phyloP scores from a whole-genome alignment of 1,140 invertebrate genomes.

The Drosophila nigromelanica region DNA sequence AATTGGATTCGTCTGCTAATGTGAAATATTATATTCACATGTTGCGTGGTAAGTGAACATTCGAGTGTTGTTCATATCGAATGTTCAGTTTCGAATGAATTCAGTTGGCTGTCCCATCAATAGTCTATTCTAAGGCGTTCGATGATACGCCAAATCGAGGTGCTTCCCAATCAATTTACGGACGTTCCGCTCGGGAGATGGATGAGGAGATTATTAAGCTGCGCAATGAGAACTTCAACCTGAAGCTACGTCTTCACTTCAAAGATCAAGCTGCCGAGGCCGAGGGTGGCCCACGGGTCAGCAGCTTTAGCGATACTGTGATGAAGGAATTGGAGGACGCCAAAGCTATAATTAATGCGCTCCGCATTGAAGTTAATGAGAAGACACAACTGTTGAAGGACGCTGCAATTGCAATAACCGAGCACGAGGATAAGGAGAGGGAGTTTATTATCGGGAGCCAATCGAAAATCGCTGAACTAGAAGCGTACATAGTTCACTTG shows the following conservation, averaged over 20 bases:
- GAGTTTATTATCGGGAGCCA: not conserved
- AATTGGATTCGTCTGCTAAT: constrained; percentile 1
- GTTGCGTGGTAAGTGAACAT: not conserved
- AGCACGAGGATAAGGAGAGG: constrained; percentile 1
- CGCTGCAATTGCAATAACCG: not conserved
- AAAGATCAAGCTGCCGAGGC: not conserved
- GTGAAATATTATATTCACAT: not conserved
- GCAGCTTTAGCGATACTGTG: not conserved
- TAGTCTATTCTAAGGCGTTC: not conserved
- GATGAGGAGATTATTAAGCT: not conserved
- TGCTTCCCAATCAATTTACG: too few relatives aligned
- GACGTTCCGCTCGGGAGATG: not conserved
- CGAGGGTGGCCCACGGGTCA: too few relatives aligned
- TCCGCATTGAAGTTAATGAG: not conserved
- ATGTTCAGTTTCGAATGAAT: too few relatives aligned
- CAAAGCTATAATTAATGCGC: not conserved
- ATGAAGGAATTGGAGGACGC: not conserved
- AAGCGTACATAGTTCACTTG: not conserved
- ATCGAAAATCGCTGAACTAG: not conserved
- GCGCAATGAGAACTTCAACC: constrained; percentile 18
- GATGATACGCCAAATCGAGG: not conserved
- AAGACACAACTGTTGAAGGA: constrained; percentile 5
- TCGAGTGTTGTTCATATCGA: not conserved
- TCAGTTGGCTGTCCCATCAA: not conserved
- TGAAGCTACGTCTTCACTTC: constrained; percentile 6